Conservation (phyloP, 1,140 invertebrate species). For the Danaus melanippus region DNA sequence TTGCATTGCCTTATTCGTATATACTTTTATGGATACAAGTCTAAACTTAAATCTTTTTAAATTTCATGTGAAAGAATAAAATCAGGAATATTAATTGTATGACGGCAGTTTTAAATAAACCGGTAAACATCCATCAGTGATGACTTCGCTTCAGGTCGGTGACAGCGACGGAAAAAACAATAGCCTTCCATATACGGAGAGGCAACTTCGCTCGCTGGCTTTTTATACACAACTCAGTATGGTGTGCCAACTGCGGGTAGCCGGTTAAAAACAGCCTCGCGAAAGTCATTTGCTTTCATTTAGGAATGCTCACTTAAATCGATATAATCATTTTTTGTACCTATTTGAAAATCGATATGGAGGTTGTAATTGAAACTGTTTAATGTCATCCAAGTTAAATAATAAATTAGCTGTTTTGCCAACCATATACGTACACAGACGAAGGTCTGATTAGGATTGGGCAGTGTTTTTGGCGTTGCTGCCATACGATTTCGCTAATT, state of each 20-base stretch:
- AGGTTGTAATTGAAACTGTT: constrained; percentile 19
- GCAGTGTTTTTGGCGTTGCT: constrained; percentile 2
- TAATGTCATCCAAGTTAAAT: constrained; percentile 6
- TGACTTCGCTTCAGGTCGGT: constrained; percentile 25
- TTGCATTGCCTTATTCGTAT: no score
- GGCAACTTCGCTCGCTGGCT: constrained; percentile 15
- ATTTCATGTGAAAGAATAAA: constrained; percentile 12
- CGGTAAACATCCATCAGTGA: constrained; percentile 31
- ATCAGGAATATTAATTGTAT: constrained; percentile 19
- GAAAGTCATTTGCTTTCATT: constrained; percentile 26
- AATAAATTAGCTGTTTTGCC: constrained; percentile 10
- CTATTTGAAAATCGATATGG: constrained; percentile 20
- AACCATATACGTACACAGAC: not conserved
- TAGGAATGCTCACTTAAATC: constrained; percentile 23
- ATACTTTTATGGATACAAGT: no score
- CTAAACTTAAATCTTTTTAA: not conserved
- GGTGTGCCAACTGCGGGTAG: constrained; percentile 21
- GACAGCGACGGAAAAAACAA: constrained; percentile 30
- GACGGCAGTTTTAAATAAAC: constrained; percentile 30
- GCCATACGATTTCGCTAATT: not conserved
- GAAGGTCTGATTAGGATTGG: not conserved
- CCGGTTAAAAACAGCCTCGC: constrained; percentile 21
- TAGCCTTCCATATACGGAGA: constrained; percentile 29
- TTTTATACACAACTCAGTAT: constrained; percentile 27
- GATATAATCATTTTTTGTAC: constrained; percentile 20